These are phyloP conservation scores for Dascyllus trimaculatus DNA, from an alignment of 2,113 vertebrate genomes.

Conservation along the genomic window DNA sequence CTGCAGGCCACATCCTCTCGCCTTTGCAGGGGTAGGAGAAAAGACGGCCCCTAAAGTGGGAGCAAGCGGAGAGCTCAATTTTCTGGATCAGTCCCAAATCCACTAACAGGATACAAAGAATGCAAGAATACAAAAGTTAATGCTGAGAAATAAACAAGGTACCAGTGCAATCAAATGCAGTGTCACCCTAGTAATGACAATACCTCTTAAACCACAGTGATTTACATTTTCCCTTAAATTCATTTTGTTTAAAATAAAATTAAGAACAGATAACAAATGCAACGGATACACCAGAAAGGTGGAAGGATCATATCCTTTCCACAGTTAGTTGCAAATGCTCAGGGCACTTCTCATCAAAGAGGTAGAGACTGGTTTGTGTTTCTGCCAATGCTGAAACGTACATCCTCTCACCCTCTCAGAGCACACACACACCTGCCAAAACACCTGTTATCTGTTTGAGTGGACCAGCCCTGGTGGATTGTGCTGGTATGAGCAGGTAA, in stretches of 20 bases:
- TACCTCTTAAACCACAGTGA: background rate
- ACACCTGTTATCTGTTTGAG: conserved; percentile 27
- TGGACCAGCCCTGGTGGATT: background rate
- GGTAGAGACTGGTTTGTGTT: conserved; percentile 60
- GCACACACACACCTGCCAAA: conserved; percentile 2
- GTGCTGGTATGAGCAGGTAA: background rate
- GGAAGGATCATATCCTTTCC: conserved; percentile 16
- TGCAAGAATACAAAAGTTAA: background rate
- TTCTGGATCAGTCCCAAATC: conserved; percentile 5
- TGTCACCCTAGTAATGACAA: background rate
- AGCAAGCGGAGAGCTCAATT: conserved; percentile 21
- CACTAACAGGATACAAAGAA: conserved; percentile 6
- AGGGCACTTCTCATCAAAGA: conserved; percentile 52
- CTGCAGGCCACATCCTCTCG: conserved; percentile 24
- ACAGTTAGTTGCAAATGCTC: conserved; percentile 29
- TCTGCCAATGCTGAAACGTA: conserved; percentile 47
- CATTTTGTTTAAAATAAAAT: background rate
- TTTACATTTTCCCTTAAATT: background rate
- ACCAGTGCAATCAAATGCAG: background rate
- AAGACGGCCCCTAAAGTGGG: background rate
- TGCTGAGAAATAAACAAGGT: background rate
- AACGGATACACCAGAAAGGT: conserved; percentile 4
- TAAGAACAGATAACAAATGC: background rate
- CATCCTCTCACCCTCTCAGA: background rate
- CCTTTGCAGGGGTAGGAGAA: conserved; percentile 16